Evolutionary conservation across 64 coral and sea anemone species (phyloP), one percentile per base, ranked within the genome.

Genomic region (Porites australiensis): DNA sequence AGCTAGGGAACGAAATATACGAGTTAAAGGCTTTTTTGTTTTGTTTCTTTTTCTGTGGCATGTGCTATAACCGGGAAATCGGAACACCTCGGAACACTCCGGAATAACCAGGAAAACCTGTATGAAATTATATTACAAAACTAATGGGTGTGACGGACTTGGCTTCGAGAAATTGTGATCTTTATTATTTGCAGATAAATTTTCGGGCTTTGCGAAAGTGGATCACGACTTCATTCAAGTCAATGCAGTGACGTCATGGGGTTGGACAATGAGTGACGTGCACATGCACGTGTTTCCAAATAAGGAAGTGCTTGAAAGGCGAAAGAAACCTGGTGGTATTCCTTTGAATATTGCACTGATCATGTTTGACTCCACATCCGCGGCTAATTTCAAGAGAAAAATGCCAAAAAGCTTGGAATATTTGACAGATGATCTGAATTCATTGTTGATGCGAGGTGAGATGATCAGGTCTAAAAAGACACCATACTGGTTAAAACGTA

Each of bases 311-410:
- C 44, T 61, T 7, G 1, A 44, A 5, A 82, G 93, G 57, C 5
- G 57, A 13, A 14, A 66, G 13, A 84, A 63, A 22, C 69, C 70
- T 60, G 93, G 79, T 19, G 93, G 79, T 16, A 86, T 94, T 58
- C 93, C 93, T 11, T 49, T 90, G 15, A 89, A 94, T 64, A 69
- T 94, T 23, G 63, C 89, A 10, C 49, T 94, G 87, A 86, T 94
- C 14, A 90, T 90, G 78, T 94, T 94, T 58, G 93, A 94, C 79
- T 94, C 93, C 3, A 90, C 88, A 5, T 94, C 93, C 2, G 87
- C 87, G 8, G 93, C 93, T 54, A 89, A 94, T 50, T 94, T 94
- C 52, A 75, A 50, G n/a, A 65, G 93, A 15, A 94, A 94, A 59
- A 90, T 94, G 93, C 79, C 87, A 22, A 94, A 90, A 4, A 94